Base-by-base conservation (phyloP, 2,888 invertebrate species). In the Epirrita christyi region DNA sequence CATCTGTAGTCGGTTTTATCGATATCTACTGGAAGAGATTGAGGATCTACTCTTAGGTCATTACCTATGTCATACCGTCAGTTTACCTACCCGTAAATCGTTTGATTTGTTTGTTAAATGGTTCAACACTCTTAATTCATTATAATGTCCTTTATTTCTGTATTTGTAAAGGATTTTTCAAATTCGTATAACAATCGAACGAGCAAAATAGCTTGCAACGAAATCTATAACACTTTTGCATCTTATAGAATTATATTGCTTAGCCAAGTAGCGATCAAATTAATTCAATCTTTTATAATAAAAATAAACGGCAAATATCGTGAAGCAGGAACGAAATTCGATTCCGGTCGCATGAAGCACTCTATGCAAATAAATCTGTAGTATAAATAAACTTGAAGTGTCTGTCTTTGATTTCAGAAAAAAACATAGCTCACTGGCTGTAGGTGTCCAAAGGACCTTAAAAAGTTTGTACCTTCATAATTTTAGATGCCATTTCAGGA, bases 201-300 rank as follows among this genome's bases (percentile, higher is more conserved):
- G 11, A 48, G 32, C 37, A 40, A 34, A 54, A 40, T 58, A 8
- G n/a, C 48, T 53, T 53, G 51, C 47, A 40, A 15, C 27, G 45
- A 59, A 57, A 61, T 60, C 41, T 7, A 32, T 7, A 32, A 32
- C 8, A 32, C 32, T 32, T 9, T 32, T 9, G 32, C 9, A 9
- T 60, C 55, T 52, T 38, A 45, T 28, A 55, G 36, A 53, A 48
- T 44, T 54, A 37, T 42, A 49, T 42, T 40, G 49, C 50, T 57
- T 14, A 41, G 45, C 45, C 45, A 61, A 60, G 58, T 49, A 59
- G 42, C 56, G 37, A 67, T 67, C 50, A 61, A 67, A 69, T 69
- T 66, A 67, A 69, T 67, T 67, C 63, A 64, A 67, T 66, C 60
- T 57, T 55, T 58, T 62, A 63, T 60, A 64, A 61, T 67, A 68